Conservation (phyloP, 1,140 invertebrate species). For the Drosophila grimshawi region DNA sequence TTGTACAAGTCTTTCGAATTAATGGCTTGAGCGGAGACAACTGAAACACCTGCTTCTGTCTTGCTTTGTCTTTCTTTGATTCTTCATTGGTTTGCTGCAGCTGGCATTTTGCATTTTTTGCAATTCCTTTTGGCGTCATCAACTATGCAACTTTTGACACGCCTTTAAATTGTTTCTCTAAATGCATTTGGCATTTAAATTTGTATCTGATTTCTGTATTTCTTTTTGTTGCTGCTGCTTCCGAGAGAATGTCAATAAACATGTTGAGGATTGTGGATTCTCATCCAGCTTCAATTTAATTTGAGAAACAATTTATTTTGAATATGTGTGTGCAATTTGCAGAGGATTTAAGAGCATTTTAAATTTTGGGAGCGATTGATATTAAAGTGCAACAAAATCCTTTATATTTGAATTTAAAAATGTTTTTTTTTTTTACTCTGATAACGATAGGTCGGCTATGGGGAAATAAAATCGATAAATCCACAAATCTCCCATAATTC, state of each 20-base stretch:
- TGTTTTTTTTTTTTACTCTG: background rate
- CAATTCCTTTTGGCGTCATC: slow-evolving; percentile 29
- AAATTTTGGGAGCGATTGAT: background rate
- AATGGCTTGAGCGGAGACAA: background rate
- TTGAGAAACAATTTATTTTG: slow-evolving; percentile 1
- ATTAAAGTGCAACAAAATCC: background rate
- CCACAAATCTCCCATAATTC: too few species aligned
- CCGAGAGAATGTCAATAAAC: background rate
- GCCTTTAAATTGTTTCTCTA: slow-evolving; percentile 13
- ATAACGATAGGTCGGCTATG: too few species aligned
- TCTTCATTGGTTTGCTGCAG: slow-evolving; percentile 7
- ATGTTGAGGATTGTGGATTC: background rate
- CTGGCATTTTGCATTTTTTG: slow-evolving; percentile 8
- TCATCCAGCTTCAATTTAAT: slow-evolving; percentile 4
- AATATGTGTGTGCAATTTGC: background rate
- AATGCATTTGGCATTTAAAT: slow-evolving; percentile 1
- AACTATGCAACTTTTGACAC: slow-evolving; percentile 57
- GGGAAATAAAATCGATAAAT: too few species aligned
- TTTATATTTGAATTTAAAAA: background rate
- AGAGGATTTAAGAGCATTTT: background rate
- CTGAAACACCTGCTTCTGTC: slow-evolving; percentile 29
- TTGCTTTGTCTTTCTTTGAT: slow-evolving; percentile 37
- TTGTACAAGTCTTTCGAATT: background rate
- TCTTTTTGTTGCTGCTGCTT: background rate
- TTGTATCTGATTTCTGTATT: background rate